phyloP scores from a whole-genome alignment of 1,140 invertebrate genomes.

The Drosophila bifasciata region DNA sequence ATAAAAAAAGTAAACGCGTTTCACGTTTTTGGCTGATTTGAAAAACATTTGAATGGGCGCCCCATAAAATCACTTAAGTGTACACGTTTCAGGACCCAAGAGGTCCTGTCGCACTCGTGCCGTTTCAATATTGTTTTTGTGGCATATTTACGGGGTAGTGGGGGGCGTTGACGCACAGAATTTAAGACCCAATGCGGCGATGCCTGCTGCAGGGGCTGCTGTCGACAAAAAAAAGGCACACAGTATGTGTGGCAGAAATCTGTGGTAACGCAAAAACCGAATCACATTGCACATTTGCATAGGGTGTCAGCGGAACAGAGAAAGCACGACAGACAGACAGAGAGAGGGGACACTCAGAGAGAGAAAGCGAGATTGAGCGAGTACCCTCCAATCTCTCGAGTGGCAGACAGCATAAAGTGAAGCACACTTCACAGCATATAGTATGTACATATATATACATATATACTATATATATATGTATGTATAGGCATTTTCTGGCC shows the following conservation, averaged over 20 bases:
- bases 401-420: constrained; percentile 3
- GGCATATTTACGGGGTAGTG: constrained; percentile 57
- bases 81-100: constrained; percentile 13
- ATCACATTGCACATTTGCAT: constrained; percentile 59
- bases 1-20: constrained; percentile 12
- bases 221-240: constrained; percentile 1
- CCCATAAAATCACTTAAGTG: constrained; percentile 77
- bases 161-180: constrained; percentile 18
- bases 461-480: too few species aligned
- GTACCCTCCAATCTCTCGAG: neutral
- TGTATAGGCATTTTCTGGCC: constrained; percentile 30
- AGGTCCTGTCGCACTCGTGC: neutral
- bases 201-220: too few species aligned
- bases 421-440: too few species aligned
- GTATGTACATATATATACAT: too few species aligned
- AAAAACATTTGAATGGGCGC: constrained; percentile 72
- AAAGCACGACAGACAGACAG: neutral
- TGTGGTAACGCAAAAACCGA: constrained; percentile 31
- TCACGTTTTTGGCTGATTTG: constrained; percentile 62
- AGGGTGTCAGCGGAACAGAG: neutral
- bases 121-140: constrained; percentile 21
- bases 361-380: neutral
- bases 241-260: constrained; percentile 30
- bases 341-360: neutral
- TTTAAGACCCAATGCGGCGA: constrained; percentile 7